A percentile compares a stretch with the other conserved stretches of the same genome.
Evolutionary conservation across 2,888 invertebrate species (phyloP).

Genomic region (Nudaria mundana): DNA sequence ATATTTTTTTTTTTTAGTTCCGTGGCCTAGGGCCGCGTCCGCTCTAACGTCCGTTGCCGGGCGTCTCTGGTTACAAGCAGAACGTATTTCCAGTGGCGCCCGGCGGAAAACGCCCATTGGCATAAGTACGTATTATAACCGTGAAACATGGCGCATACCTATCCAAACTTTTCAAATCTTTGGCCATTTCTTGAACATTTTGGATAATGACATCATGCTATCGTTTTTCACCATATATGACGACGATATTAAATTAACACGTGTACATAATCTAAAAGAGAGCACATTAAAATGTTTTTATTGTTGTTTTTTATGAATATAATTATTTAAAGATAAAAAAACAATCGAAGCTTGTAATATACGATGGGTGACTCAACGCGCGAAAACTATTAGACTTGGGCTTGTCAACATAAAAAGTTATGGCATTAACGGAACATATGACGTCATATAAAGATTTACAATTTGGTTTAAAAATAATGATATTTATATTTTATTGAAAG

Average conservation of each 20-base stretch:
- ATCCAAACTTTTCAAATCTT: slow-evolving; percentile 31
- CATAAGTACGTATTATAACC: too few relatives aligned
- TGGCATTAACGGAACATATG: slow-evolving; percentile 23
- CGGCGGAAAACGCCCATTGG: too few relatives aligned
- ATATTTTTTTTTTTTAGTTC: too few relatives aligned
- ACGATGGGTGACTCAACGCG: slow-evolving; percentile 34
- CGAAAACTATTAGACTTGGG: slow-evolving; percentile 26
- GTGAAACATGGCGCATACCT: too few relatives aligned
- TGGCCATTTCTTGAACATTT: slow-evolving; percentile 34
- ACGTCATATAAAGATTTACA: slow-evolving; percentile 9
- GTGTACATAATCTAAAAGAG: slow-evolving; percentile 62
- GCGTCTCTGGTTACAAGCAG: too few relatives aligned
- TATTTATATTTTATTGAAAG: too few relatives aligned
- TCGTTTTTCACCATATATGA: slow-evolving; percentile 59
- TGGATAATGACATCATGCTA: slow-evolving; percentile 57
- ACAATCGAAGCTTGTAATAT: slow-evolving; percentile 33
- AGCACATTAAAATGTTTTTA: slow-evolving; percentile 47
- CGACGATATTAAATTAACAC: slow-evolving; percentile 58
- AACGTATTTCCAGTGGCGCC: too few relatives aligned
- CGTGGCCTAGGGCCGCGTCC: too few relatives aligned
- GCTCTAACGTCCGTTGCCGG: too few relatives aligned
- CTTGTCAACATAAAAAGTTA: slow-evolving; percentile 12
- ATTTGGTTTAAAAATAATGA: neutral
- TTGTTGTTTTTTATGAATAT: slow-evolving; percentile 28
- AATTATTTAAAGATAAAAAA: slow-evolving; percentile 35